Conservation (phyloP, 2,888 invertebrate genomes). For the Tiphia femorata region DNA sequence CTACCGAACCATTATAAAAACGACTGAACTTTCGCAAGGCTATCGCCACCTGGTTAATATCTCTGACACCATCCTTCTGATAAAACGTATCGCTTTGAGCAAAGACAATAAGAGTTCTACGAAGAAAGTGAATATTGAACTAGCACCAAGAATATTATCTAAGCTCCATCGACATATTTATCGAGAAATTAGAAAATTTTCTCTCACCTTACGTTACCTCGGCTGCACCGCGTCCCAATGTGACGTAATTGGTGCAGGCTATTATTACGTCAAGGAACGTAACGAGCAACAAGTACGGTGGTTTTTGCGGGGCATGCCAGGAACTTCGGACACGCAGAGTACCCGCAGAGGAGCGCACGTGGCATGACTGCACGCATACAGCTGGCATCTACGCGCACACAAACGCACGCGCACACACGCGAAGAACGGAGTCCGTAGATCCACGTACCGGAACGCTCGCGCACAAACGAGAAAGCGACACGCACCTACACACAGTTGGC, state of each 20-base stretch:
- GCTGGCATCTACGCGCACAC: slow-evolving; percentile 7
- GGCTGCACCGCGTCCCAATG: neutral
- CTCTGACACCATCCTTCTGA: no score
- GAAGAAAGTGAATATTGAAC: no score
- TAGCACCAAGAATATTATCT: no score
- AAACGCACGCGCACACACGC: neutral
- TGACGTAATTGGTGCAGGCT: slow-evolving; percentile 20
- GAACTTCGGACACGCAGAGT: slow-evolving; percentile 51
- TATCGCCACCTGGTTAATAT: no score
- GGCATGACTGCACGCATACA: slow-evolving; percentile 38
- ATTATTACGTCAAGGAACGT: slow-evolving; percentile 41
- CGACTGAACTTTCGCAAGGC: no score
- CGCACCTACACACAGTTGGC: slow-evolving; percentile 16
- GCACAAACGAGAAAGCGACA: slow-evolving; percentile 13
- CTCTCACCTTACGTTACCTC: no score
- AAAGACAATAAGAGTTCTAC: no score
- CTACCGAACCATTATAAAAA: no score
- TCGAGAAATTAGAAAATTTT: neutral
- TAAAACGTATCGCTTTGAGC: no score
- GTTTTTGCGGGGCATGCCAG: slow-evolving; percentile 53
- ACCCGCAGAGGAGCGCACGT: slow-evolving; percentile 51
- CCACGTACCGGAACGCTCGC: neutral
- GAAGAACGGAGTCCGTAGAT: neutral
- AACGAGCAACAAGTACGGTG: slow-evolving; percentile 48
- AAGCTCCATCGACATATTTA: no score